Evolutionary conservation across 2,888 invertebrate genomes (phyloP).

Genomic region (Lasiommata megera): DNA sequence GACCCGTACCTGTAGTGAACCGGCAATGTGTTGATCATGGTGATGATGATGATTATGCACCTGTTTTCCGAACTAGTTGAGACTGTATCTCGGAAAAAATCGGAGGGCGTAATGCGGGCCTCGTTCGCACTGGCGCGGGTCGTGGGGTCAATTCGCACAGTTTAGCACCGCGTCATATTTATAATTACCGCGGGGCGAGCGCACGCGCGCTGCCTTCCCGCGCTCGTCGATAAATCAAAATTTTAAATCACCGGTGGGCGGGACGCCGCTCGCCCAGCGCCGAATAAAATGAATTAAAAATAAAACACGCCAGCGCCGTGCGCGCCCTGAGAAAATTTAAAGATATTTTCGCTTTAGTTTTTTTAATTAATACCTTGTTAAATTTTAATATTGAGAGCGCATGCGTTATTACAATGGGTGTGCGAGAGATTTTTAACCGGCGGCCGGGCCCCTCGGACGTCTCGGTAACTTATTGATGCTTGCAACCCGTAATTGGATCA

Average conservation of each 20-base stretch:
- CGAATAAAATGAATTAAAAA: conserved; percentile 81
- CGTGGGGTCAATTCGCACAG: conserved; percentile 70
- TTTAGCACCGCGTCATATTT: conserved; percentile 81
- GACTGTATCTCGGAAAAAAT: no score
- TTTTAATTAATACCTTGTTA: conserved; percentile 82
- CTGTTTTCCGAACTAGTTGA: no score
- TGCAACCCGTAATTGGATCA: conserved; percentile 73
- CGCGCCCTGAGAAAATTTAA: conserved; percentile 77
- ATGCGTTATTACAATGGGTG: conserved; percentile 80
- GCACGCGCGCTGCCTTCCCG: conserved; percentile 55
- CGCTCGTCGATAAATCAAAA: conserved; percentile 78
- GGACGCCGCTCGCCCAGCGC: conserved; percentile 68
- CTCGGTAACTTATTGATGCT: conserved; percentile 75
- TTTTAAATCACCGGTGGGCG: conserved; percentile 82
- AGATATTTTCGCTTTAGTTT: conserved; percentile 80
- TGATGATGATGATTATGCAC: no score
- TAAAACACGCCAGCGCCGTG: conserved; percentile 70
- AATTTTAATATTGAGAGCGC: conserved; percentile 80
- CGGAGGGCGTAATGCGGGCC: conserved; percentile 31
- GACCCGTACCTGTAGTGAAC: no score
- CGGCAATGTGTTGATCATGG: no score
- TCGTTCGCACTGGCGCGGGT: conserved; percentile 46
- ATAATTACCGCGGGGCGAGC: conserved; percentile 69
- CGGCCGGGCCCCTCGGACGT: conserved; percentile 29
- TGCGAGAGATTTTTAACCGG: conserved; percentile 73